These are phyloP conservation scores for Cephus rjabovi DNA, from an alignment of 2,888 invertebrate species.

Conservation along the genomic window DNA sequence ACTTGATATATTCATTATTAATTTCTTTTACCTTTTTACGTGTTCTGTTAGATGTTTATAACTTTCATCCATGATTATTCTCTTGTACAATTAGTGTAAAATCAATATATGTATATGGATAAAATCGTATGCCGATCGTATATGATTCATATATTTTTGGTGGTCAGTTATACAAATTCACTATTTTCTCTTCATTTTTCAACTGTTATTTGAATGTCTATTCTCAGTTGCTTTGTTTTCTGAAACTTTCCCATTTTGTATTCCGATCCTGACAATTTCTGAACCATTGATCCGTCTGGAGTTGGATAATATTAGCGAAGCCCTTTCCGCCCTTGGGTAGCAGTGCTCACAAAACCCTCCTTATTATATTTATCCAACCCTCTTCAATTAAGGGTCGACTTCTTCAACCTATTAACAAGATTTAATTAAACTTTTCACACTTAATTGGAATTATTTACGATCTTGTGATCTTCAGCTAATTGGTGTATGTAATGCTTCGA, in stretches of 20 bases:
- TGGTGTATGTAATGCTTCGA: conserved; percentile 6
- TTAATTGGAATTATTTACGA: conserved; percentile 48
- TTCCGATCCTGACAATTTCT: neutral
- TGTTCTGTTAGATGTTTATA: neutral
- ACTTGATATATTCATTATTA: too few species aligned
- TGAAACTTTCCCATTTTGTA: too few species aligned
- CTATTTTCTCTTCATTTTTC: too few species aligned
- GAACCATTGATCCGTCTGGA: neutral
- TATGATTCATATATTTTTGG: too few species aligned
- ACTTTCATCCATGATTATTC: too few species aligned
- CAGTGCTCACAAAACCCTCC: conserved; percentile 17
- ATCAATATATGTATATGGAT: too few species aligned
- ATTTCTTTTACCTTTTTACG: neutral
- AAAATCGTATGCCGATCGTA: too few species aligned
- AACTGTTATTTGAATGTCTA: too few species aligned
- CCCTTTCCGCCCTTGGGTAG: neutral
- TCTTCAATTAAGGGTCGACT: conserved; percentile 25
- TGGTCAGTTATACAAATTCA: too few species aligned
- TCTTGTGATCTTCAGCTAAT: conserved; percentile 20
- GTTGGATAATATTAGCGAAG: neutral
- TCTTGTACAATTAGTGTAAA: too few species aligned
- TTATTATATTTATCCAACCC: conserved; percentile 32
- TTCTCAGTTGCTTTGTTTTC: too few species aligned
- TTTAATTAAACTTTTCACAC: conserved; percentile 48
- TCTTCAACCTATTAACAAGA: conserved; percentile 45